These are phyloP conservation scores for Microtus ochrogaster DNA, from an alignment of 2,113 vertebrate species.

Conservation along the genomic window DNA sequence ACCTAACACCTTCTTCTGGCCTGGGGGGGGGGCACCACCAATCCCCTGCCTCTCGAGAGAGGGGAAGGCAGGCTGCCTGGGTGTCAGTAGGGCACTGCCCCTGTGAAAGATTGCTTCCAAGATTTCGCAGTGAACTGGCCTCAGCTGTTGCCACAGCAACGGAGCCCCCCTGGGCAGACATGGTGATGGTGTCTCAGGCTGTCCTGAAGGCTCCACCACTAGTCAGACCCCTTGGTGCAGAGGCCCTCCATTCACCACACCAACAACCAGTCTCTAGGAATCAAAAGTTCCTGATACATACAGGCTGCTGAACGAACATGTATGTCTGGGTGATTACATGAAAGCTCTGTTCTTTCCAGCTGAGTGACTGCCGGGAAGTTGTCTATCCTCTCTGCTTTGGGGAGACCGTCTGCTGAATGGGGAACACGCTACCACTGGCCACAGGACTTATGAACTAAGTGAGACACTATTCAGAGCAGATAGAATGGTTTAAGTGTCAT, in stretches of 20 bases:
- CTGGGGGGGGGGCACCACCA: neutral
- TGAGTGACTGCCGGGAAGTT: neutral
- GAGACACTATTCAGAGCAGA: neutral
- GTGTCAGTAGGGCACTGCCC: neutral
- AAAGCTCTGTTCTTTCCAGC: neutral
- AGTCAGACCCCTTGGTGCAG: no score
- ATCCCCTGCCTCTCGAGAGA: no score
- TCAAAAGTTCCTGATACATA: neutral
- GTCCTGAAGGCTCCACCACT: neutral
- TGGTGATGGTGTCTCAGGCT: neutral
- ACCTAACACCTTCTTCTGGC: neutral
- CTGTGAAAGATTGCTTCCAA: neutral
- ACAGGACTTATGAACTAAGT: neutral
- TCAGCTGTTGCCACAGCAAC: no score
- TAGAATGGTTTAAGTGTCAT: neutral
- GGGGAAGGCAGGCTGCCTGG: neutral
- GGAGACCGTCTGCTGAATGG: neutral
- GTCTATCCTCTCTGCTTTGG: neutral
- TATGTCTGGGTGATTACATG: neutral
- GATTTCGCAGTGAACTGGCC: no score
- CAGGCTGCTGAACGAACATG: neutral
- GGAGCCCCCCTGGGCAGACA: neutral
- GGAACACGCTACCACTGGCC: neutral
- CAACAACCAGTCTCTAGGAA: neutral
- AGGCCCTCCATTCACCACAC: no score